phyloP scores from a whole-genome alignment of 1,140 invertebrate genomes.

The Xylocopa sonorina region DNA sequence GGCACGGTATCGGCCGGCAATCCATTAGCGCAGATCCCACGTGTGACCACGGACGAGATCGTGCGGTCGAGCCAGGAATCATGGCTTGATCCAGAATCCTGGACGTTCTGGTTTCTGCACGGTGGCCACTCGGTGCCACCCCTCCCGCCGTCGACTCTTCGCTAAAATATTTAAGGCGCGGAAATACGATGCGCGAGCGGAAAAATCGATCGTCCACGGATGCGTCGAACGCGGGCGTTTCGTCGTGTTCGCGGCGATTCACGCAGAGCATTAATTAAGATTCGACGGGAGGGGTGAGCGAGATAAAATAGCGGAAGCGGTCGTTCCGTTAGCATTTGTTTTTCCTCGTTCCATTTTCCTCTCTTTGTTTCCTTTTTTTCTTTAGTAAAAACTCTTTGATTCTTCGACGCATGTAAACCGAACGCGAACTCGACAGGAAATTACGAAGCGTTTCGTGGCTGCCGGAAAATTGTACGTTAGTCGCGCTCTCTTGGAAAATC shows the following conservation, averaged over 20 bases:
- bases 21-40: slow-evolving; percentile 66
- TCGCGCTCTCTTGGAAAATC: neutral
- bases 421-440: neutral
- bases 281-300: too few relatives aligned
- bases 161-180: slow-evolving; percentile 28
- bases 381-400: too few relatives aligned
- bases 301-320: too few relatives aligned
- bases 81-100: slow-evolving; percentile 61
- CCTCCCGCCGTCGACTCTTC: neutral
- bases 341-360: too few relatives aligned
- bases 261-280: too few relatives aligned
- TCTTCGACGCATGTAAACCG: too few relatives aligned
- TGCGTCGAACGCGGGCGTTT: neutral
- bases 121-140: slow-evolving; percentile 13
- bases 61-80: slow-evolving; percentile 63
- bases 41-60: slow-evolving; percentile 65
- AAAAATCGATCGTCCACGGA: neutral
- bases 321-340: too few relatives aligned
- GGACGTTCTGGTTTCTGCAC: slow-evolving; percentile 53
- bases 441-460: neutral
- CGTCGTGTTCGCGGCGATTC: too few relatives aligned
- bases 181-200: neutral
- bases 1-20: slow-evolving; percentile 57
- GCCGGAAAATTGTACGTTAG: neutral
- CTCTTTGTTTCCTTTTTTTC: too few relatives aligned